Base-by-base conservation (phyloP, 2,113 vertebrate species). In the Lepidothrix coronata region DNA sequence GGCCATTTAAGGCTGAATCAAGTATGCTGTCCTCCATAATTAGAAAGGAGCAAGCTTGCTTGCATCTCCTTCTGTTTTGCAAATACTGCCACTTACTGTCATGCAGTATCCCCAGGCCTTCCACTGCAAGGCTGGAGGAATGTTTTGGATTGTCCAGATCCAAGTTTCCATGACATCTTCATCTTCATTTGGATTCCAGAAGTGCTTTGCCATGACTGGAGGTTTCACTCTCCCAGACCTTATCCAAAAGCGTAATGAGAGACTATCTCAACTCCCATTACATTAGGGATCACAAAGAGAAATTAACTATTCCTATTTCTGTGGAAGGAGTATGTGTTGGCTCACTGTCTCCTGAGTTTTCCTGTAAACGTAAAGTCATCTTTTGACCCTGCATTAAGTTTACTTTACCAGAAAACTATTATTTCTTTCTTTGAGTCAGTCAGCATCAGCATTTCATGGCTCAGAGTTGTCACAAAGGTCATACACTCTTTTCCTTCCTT, bases 51-150 rank as follows among this genome's bases (percentile, higher is more conserved):
- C 25, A 76, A 77, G 59, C 35, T 68, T 93, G 41, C 85, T 91
- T 91, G 58, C 31, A 70, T 76, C 78, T 85, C 43, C 49, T 91
- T 91, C 93, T 94, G 58, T 96, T 93, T 96, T 83, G 67, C 82
- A 80, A 90, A 96, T 88, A 79, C 85, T 95, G 91, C 88, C 82
- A 63, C 94, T 96, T 94, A 54, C 88, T 90, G 93, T 90, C 78
- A 84, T 88, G 75, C 71, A 91, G 37, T 79, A 66, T 74, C 59
- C 79, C 81, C 89, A 65, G 13, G 61, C 66, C 62, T 95, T 94
- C 81, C 59, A 73, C 46, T 92, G 61, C 55, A 92, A 91, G 72
- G 30, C 88, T 93, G 70, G 31, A 85, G 41, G 67, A 96, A 94
- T 94, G 71, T 72, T 95, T 92, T 58, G 67, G 37, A 41, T 67